Percentiles rank a stretch among this genome's conserved stretches.
Evolutionary conservation across 2,113 vertebrate genomes (phyloP).

Genomic region (Gadus chalcogrammus): DNA sequence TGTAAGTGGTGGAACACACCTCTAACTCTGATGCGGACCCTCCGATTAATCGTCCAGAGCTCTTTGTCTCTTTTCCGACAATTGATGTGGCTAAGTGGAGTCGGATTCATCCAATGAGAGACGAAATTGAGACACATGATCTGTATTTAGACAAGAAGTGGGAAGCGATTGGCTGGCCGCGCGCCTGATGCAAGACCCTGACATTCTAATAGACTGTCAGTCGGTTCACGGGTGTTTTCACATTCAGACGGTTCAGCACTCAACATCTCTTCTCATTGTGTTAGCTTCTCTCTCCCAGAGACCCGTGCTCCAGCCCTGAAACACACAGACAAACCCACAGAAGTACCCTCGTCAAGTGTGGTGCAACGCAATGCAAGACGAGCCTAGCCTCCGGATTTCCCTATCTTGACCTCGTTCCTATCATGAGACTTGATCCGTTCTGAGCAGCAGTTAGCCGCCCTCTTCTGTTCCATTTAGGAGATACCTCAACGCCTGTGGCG

Average conservation of each 20-base stretch:
- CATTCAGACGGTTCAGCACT: constrained; percentile 15
- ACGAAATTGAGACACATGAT: constrained; percentile 7
- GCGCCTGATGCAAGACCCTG: constrained; percentile 45
- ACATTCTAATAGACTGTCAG: constrained; percentile 41
- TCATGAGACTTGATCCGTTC: constrained; percentile 20
- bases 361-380: too few relatives aligned
- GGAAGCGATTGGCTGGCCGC: constrained; percentile 45
- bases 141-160: constrained; percentile 22
- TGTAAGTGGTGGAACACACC: too few relatives aligned
- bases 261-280: too few relatives aligned
- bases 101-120: constrained; percentile 4
- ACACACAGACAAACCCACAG: too few relatives aligned
- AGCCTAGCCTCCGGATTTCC: constrained; percentile 18
- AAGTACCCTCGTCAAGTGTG: too few relatives aligned
- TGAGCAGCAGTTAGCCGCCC: constrained; percentile 11
- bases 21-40: too few relatives aligned
- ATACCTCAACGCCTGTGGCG: constrained; percentile 24
- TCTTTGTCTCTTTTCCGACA: constrained; percentile 16
- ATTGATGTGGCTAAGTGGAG: constrained; percentile 29
- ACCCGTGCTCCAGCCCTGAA: too few relatives aligned
- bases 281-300: too few relatives aligned
- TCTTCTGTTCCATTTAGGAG: constrained; percentile 14
- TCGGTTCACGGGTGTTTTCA: constrained; percentile 24
- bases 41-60: not conserved
- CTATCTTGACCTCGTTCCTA: constrained; percentile 5